These are phyloP conservation scores for Phylloscopus trochiloides DNA, from an alignment of 2,113 vertebrate genomes.

Conservation along the genomic window DNA sequence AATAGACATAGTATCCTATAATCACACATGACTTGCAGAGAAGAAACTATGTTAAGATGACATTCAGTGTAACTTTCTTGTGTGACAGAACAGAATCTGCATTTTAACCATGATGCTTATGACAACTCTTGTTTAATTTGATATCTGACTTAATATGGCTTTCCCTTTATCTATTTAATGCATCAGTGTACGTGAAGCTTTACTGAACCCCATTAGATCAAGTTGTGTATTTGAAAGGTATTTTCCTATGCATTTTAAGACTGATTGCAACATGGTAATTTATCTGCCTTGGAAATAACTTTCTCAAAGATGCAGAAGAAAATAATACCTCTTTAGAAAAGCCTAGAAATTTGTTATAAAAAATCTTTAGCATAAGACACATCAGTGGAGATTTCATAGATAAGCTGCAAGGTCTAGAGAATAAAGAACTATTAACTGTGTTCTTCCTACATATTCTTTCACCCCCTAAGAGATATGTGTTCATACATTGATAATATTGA, in stretches of 20 bases:
- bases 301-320: not conserved
- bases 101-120: not conserved
- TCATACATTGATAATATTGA: not conserved
- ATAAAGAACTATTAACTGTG: not conserved
- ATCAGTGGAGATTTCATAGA: not conserved
- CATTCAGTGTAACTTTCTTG: not conserved
- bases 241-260: constrained; percentile 5
- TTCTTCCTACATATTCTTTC: not conserved
- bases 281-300: not conserved
- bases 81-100: not conserved
- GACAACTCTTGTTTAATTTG: not conserved
- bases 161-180: not conserved
- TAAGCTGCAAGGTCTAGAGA: not conserved
- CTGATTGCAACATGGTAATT: not conserved
- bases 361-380: not conserved
- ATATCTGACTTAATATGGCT: not conserved
- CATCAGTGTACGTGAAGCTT: not conserved
- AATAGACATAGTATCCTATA: not conserved
- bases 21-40: not conserved
- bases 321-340: not conserved
- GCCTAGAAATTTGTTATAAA: not conserved
- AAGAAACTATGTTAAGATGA: not conserved
- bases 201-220: constrained; percentile 31
- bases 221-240: constrained; percentile 30
- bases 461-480: not conserved